These are phyloP conservation scores for Oscheius myriophilus DNA, from an alignment of 2,888 invertebrate genomes.

Conservation along the genomic window DNA sequence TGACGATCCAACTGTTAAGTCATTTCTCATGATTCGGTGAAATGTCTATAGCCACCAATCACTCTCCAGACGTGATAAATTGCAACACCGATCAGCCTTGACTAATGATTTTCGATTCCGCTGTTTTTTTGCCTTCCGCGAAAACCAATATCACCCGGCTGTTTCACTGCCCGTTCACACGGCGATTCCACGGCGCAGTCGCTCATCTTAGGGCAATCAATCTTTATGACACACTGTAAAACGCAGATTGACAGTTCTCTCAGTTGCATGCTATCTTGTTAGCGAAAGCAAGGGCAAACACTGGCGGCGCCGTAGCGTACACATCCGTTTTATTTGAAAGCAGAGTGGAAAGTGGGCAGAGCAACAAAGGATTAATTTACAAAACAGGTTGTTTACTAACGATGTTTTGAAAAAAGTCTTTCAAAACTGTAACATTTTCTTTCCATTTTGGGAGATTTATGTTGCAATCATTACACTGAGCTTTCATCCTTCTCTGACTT, in stretches of 20 bases:
- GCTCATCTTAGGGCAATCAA: constrained; percentile 10
- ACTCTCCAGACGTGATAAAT: too few relatives aligned
- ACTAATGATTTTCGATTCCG: too few relatives aligned
- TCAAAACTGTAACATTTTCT: too few relatives aligned
- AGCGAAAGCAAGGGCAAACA: constrained; percentile 20
- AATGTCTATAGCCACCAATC: too few relatives aligned
- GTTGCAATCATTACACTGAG: too few relatives aligned
- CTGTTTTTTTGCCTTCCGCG: background rate
- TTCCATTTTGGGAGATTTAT: too few relatives aligned
- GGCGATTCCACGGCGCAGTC: background rate
- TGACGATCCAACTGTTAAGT: too few relatives aligned
- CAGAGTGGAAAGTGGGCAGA: background rate
- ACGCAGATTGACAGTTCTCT: constrained; percentile 19
- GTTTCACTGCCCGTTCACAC: background rate
- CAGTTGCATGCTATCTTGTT: constrained; percentile 13
- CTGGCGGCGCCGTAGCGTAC: constrained; percentile 4
- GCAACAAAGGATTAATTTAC: background rate
- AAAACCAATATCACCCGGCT: background rate
- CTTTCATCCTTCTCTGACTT: too few relatives aligned
- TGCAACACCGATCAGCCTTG: too few relatives aligned
- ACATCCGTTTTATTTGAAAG: background rate
- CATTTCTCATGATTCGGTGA: too few relatives aligned
- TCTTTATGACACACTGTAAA: constrained; percentile 24
- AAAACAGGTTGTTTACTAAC: background rate
- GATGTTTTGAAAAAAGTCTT: too few relatives aligned